Evolutionary conservation across 2,113 vertebrate species (phyloP), one percentile per base, ranked within the genome.

Genomic region (Cavia aperea): DNA sequence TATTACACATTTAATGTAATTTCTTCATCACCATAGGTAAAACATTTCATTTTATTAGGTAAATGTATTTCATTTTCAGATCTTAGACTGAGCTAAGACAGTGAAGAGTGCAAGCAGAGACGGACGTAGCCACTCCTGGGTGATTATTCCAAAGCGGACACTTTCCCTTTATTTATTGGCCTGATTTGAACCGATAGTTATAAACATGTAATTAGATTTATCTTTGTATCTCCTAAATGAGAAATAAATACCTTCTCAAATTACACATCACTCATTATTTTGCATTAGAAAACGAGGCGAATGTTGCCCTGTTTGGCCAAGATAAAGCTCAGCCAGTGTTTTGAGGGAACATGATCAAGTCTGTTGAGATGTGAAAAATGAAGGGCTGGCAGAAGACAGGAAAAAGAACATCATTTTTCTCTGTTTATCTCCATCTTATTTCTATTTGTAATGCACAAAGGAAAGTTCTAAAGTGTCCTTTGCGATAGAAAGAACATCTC

Each of bases 381-480:
- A 62, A 70, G 33, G 39, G 5, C 26, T 83, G 7, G 62, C 29
- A 73, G 26, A 79, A 86, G 75, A 63, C 9, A 15, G 46, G 46
- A 46, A 33, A 23, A 86, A 84, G 79, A 43, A 33, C 83, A 65
- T 72, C 83, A 58, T 60, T 91, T 65, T 77, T 21, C 60, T 91
- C 81, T 95, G 88, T 86, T 94, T 91, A 85, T 88, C 87, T 70
- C 87, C 24, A 70, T 68, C 84, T 90, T 93, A 43, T 89, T 84
- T 54, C 46, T 95, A 86, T 96, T 92, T 93, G 49, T 81, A 89
- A 89, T 78, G 46, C 49, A 89, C n/a, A 95, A 89, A 90, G 77
- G 91, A 89, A 96, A 95, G 92, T 82, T 94, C 94, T 89, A 92
- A 95, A 92, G 86, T 95, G 93, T 26, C 33, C 65, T 72, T 93